Evolutionary conservation across 1,140 invertebrate genomes (phyloP), one percentile per base, ranked within the genome.

Genomic region (Drosophila ironensis): DNA sequence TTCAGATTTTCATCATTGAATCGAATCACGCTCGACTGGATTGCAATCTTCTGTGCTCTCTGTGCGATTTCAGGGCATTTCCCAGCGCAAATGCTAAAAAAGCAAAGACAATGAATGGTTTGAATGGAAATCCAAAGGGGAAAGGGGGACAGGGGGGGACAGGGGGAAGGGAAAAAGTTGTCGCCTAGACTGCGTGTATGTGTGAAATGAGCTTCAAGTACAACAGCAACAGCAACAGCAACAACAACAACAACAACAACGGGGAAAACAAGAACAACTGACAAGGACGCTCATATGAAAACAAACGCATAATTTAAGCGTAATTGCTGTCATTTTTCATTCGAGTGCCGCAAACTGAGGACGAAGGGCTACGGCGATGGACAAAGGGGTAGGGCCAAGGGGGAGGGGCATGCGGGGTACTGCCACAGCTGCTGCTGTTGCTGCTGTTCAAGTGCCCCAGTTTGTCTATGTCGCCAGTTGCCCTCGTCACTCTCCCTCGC

Each of bases 251-350:
- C 16, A 60, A 30, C 20, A 45, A 22, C 17, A 45, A 33, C 6
- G 1, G 5, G 5, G 9, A 44, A 19, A 53, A 45, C 64, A 72
- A 46, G 45, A 51, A 57, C 73, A 68, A 78, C 75, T 64, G 70
- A 73, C 77, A 82, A 84, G 78, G 77, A 82, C 77, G 73, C 73
- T 84, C 78, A 82, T 82, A 82, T 82, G 78, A 84, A 82, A 82
- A 82, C 78, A 80, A 88, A 81, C 75, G 86, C 86, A 88, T 88
- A 88, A 86, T 88, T 88, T 88, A 88, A 86, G 75, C 72, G 72
- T 88, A 88, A 88, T 88, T 88, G 80, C 78, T 88, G 86, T 81
- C 78, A 88, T 88, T 88, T 88, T 86, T 88, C 80, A 77, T 76
- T 75, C 72, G 75, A 86, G 72, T 71, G 72, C 53, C 45, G 53